Base-by-base conservation (phyloP, 2,797 vertebrate species). In the Characodon lateralis region DNA sequence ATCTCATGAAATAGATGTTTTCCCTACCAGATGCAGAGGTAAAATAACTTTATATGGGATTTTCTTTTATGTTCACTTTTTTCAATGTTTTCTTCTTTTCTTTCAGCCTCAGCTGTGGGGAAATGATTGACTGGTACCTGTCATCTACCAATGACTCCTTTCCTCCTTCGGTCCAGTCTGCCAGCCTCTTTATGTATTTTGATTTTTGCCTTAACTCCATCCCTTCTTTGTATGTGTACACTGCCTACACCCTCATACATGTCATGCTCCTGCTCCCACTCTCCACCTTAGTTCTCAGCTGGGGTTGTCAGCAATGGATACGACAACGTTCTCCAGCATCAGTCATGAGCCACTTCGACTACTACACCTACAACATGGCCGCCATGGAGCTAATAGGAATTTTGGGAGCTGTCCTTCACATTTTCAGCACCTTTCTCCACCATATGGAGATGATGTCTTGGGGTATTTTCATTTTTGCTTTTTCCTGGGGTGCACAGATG, bases 341-440 rank as follows among this genome's bases (percentile, higher is more conserved):
- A 6, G 13, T 26, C 26, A 31, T 31, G 2, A 79, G 59, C 20
- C 72, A 79, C 70, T 73, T 43, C 0, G 77, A 84, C 80, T 28
- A 76, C 51, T 76, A 76, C 70, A 76, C 63, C 28, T 82, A 70
- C 63, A 65, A 84, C 72, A 55, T 73, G 50, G 72, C 71, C 0
- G 16, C 8, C 69, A 35, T 58, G 5, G 85, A 84, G 43, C 63
- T 87, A 48, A 7, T 77, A 5, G 68, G 53, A 1, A 9, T 46
- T 0, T 2, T 24, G 0, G 75, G 24, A 3, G 0, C 3, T 1
- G 1, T 6, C 4, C 2, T 53, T 1, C 13, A 0, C 18, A 24
- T 51, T 2, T 43, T 0, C 18, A 0, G 22, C 5, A 28, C 0
- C 22, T 2, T 22, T 0, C 4, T 18, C 8, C 0, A 10, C 5